Evolutionary conservation across 2,888 invertebrate genomes (phyloP), one percentile per base, ranked within the genome.

Genomic region (Ophonus ardosiacus): DNA sequence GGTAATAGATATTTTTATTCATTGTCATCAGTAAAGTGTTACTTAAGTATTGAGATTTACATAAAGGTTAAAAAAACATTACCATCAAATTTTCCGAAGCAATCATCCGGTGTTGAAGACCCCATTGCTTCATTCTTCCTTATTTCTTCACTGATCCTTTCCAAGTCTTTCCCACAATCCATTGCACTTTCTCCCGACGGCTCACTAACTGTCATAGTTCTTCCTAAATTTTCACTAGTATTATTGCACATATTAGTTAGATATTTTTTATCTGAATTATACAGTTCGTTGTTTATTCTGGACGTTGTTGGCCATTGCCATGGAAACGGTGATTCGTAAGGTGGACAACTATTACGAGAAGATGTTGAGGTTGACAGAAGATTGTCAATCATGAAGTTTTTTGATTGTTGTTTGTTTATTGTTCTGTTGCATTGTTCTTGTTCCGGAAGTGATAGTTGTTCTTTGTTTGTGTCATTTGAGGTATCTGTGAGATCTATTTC

Each of bases 381-480:
- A 43, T 80, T 85, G 38, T 85, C 85, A 57, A 85, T 85, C 85
- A 85, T 85, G 15, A 85, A 85, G 13, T 80, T 85, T 80, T 85
- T 85, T 31, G 85, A 84, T 65, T 84, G 78, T 31, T 31, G 57
- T 43, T 83, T 71, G 17, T 40, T 74, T 74, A 21, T 21, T 40
- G 74, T 8, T 78, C 24, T 76, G 8, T 76, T 78, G 57, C 56
- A 78, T 57, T 56, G 56, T 80, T 80, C 80, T 61, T 59, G 61
- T 7, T 80, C 61, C 4, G 18, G 31, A 57, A 21, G 57, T 78
- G 40, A 21, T 51, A 51, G 7, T 78, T 18, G n/a, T 21, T 78
- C 78, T 78, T 78, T 59, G 7, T 8, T 78, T 10, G 24, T 24
- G n/a, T 78, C 78, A 8, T 61, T 31, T 10, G 40, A 7, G 15